These are phyloP conservation scores for Drosophila fungiperda DNA, from an alignment of 2,888 invertebrate species.

Conservation along the genomic window DNA sequence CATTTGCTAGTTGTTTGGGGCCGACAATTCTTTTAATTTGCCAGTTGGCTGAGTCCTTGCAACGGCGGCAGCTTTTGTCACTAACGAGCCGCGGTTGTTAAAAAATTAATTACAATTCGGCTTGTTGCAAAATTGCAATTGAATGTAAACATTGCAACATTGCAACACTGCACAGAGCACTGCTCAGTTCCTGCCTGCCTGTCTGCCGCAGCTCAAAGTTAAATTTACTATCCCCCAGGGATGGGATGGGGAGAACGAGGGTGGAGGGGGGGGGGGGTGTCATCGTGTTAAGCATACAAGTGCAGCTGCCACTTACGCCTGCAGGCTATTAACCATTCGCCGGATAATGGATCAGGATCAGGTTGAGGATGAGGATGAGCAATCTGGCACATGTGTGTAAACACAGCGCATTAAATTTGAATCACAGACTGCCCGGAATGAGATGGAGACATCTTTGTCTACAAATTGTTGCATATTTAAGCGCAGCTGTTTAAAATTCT, in stretches of 20 bases:
- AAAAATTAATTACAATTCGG: constrained; percentile 66
- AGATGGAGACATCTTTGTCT: constrained; percentile 58
- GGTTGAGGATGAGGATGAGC: background rate
- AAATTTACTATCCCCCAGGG: constrained; percentile 21
- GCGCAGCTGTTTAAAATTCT: constrained; percentile 21
- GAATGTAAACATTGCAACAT: constrained; percentile 34
- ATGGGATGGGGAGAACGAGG: too few relatives aligned
- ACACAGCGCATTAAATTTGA: constrained; percentile 77
- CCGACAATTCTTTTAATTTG: constrained; percentile 70
- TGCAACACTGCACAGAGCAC: background rate
- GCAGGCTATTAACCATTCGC: constrained; percentile 17
- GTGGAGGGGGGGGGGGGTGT: too few relatives aligned
- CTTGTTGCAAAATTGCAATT: constrained; percentile 36
- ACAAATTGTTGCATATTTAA: constrained; percentile 75
- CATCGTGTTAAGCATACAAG: background rate
- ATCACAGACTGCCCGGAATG: constrained; percentile 55
- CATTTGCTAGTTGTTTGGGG: constrained; percentile 22
- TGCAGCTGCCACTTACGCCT: constrained; percentile 8
- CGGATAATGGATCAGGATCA: background rate
- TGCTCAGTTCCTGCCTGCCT: background rate
- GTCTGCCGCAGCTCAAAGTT: constrained; percentile 25
- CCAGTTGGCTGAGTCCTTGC: constrained; percentile 57
- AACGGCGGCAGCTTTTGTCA: constrained; percentile 21
- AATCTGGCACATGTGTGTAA: constrained; percentile 36
- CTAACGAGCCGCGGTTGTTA: constrained; percentile 51